Evolutionary conservation across 2,113 vertebrate genomes (phyloP).

Genomic region (Rafetus swinhoei): DNA sequence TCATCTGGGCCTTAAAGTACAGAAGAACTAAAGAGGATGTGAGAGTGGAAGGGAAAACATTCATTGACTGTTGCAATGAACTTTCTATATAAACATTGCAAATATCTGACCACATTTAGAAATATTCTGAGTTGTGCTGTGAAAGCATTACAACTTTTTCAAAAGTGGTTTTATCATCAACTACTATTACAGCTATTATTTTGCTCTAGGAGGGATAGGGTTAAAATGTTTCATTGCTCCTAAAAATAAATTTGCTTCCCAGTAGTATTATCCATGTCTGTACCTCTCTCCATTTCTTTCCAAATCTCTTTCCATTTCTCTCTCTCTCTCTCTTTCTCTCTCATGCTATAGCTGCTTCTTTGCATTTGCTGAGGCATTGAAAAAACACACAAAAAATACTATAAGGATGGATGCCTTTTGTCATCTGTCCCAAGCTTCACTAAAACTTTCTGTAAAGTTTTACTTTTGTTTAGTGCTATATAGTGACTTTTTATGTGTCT

Average conservation of each 20-base stretch:
- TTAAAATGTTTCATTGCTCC: slow-evolving; percentile 70
- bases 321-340: background rate
- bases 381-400: slow-evolving; percentile 42
- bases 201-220: slow-evolving; percentile 64
- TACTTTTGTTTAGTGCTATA: slow-evolving; percentile 81
- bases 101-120: slow-evolving; percentile 66
- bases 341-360: slow-evolving; percentile 38
- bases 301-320: background rate
- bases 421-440: slow-evolving; percentile 59
- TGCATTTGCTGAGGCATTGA: slow-evolving; percentile 45
- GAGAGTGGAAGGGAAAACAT: background rate
- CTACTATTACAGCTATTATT: slow-evolving; percentile 49
- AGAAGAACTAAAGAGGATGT: slow-evolving; percentile 5
- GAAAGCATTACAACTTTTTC: slow-evolving; percentile 61
- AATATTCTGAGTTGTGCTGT: slow-evolving; percentile 35
- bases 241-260: slow-evolving; percentile 71
- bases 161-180: slow-evolving; percentile 64
- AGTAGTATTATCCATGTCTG: slow-evolving; percentile 39
- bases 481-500: slow-evolving; percentile 79
- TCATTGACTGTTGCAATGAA: slow-evolving; percentile 28
- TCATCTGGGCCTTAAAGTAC: slow-evolving; percentile 29
- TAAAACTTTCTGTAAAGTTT: slow-evolving; percentile 75
- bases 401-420: slow-evolving; percentile 42
- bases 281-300: slow-evolving; percentile 16
- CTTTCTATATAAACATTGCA: slow-evolving; percentile 62